Evolutionary conservation across 2,797 vertebrate genomes (phyloP), one percentile per base, ranked within the genome.

Genomic region (Crenuchus spilurus): DNA sequence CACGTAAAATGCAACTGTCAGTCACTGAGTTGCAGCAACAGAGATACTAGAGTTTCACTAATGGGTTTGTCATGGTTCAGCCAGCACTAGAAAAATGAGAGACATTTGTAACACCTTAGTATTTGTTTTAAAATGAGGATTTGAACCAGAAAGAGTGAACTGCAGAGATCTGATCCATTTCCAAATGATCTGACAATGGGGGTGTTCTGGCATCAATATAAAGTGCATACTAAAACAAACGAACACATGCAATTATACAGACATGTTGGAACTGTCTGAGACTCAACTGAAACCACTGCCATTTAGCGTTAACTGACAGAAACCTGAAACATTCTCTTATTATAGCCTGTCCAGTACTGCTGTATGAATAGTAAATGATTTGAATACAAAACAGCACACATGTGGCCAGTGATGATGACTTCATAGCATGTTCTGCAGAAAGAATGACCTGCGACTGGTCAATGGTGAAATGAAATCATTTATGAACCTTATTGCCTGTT

Each of bases 81-180:
- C 35, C 58, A 31, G 26, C n/a, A 20, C 7, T 41, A 41, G 64
- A 69, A 63, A 33, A 68, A 68, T 58, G 60, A 10, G 54, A 20
- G 33, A 72, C 63, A 69, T 49, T 74, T 69, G 62, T 74, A 62
- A 62, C 77, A 33, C 63, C 66, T 80, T 57, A 49, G 64, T 26
- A 30, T 68, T 64, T 70, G 70, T 61, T 72, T 52, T 54, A 49
- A 62, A 42, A 35, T 44, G 11, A 20, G 39, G 37, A 74, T 52
- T 51, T 70, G 65, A 74, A 77, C 74, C 70, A 54, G 74, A 76
- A 49, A 76, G 68, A 58, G 22, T 31, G 51, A 72, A 52, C 68
- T 20, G 2, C 18, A 16, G 39, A 57, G 55, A 51, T 64, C 39
- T 55, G 22, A 41, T 71, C 39, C 54, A 48, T 61, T 30, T 66